Percentiles rank a stretch among this genome's conserved stretches.
phyloP scores from a whole-genome alignment of 2,113 vertebrate species.

The Pipra filicauda region DNA sequence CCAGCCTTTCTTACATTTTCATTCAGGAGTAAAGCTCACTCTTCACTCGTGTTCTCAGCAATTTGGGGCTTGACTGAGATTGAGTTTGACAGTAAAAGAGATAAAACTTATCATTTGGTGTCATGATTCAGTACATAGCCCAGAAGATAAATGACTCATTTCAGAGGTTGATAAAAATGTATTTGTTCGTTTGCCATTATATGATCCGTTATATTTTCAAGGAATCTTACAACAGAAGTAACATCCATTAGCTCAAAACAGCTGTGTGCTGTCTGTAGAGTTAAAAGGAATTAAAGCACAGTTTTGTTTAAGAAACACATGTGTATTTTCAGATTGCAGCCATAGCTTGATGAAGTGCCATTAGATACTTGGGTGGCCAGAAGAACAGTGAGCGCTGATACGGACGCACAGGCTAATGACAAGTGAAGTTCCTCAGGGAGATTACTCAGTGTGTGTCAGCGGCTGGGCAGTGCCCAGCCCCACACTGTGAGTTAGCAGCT shows the following conservation, averaged over 20 bases:
- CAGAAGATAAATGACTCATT: conserved; percentile 59
- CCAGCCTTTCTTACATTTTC: not conserved
- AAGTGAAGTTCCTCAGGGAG: not conserved
- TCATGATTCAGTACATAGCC: conserved; percentile 64
- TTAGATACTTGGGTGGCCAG: conserved; percentile 35
- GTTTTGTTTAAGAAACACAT: not conserved
- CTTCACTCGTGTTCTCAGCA: conserved; percentile 24
- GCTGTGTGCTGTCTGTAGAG: conserved; percentile 13
- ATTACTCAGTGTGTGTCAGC: not conserved
- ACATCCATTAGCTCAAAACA: conserved; percentile 38
- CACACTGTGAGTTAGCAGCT: not conserved
- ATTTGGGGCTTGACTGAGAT: conserved; percentile 67
- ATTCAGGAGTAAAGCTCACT: not conserved
- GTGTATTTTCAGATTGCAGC: not conserved
- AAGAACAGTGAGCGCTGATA: not conserved
- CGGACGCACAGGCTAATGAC: not conserved
- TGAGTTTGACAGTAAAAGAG: conserved; percentile 75
- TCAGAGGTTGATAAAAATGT: conserved; percentile 75
- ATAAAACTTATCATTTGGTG: conserved; percentile 74
- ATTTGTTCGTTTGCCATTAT: conserved; percentile 57
- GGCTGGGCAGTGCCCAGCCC: not conserved
- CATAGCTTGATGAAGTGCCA: not conserved
- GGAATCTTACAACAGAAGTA: conserved; percentile 20
- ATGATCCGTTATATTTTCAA: conserved; percentile 58
- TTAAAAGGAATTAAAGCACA: conserved; percentile 28